Conservation (phyloP, 2,888 invertebrate genomes). For the Drepanosiphum platanoidis region DNA sequence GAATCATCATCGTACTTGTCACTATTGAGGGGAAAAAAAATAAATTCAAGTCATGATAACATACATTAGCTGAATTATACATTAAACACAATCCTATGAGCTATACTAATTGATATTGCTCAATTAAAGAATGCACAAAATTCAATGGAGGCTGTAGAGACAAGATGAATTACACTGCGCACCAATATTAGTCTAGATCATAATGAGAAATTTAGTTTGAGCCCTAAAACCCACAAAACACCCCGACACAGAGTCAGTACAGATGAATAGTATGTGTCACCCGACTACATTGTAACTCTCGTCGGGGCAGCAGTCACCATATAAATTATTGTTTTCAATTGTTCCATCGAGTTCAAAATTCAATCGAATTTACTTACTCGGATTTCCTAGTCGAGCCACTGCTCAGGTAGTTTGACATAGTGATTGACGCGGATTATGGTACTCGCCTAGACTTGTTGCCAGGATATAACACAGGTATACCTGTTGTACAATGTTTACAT, state of each 20-base stretch:
- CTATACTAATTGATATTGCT: not conserved
- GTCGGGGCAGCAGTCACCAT: not conserved
- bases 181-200: no score
- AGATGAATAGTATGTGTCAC: not conserved
- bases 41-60: not conserved
- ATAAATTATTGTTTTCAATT: not conserved
- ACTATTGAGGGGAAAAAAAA: slow-evolving; percentile 68
- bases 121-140: not conserved
- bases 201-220: no score
- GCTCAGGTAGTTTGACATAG: slow-evolving; percentile 68
- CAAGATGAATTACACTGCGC: no score
- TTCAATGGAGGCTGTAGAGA: not conserved
- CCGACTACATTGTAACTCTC: not conserved
- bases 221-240: no score
- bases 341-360: not conserved
- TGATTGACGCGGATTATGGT: slow-evolving; percentile 24
- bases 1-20: slow-evolving; percentile 72
- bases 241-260: no score
- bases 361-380: slow-evolving; percentile 67
- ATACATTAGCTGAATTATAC: not conserved
- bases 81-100: not conserved
- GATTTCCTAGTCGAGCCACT: slow-evolving; percentile 68
- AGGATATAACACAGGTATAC: not conserved
- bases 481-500: slow-evolving; percentile 6
- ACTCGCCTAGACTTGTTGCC: slow-evolving; percentile 8